phyloP scores from a whole-genome alignment of 2,113 vertebrate species.

The Mungos mungo region DNA sequence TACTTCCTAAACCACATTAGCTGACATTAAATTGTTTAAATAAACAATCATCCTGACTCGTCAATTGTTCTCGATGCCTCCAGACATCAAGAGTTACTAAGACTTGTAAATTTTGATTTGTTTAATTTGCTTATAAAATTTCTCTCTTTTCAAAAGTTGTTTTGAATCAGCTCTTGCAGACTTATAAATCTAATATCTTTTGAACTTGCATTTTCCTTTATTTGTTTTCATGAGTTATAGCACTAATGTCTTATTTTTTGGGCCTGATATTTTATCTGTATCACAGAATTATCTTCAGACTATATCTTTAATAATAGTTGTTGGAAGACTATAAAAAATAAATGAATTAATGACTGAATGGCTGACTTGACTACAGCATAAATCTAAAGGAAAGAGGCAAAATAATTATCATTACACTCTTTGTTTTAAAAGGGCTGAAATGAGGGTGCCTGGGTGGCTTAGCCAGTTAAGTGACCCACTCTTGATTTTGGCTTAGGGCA shows the following conservation, averaged over 20 bases:
- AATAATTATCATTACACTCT: not conserved
- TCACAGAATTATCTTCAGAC: not conserved
- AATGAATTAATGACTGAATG: not conserved
- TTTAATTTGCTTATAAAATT: not conserved
- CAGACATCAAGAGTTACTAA: not conserved
- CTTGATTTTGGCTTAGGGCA: too few relatives aligned
- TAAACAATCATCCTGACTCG: not conserved
- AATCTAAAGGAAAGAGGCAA: not conserved
- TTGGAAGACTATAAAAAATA: not conserved
- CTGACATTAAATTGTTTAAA: not conserved
- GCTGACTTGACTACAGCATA: not conserved
- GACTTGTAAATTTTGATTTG: not conserved
- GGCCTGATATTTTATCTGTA: not conserved
- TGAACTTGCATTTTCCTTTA: not conserved
- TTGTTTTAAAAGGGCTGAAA: not conserved
- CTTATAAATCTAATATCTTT: not conserved
- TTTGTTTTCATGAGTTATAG: not conserved
- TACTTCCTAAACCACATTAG: not conserved
- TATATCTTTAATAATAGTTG: not conserved
- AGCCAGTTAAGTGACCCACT: too few relatives aligned
- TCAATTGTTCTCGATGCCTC: not conserved
- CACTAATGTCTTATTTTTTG: not conserved
- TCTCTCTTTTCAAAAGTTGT: not conserved
- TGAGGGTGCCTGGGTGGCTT: not conserved
- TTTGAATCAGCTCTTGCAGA: not conserved